A percentile compares a stretch with the other conserved stretches of the same genome.
Conservation (phyloP, 2,888 invertebrate species). For the Yponomeuta malinellus region DNA sequence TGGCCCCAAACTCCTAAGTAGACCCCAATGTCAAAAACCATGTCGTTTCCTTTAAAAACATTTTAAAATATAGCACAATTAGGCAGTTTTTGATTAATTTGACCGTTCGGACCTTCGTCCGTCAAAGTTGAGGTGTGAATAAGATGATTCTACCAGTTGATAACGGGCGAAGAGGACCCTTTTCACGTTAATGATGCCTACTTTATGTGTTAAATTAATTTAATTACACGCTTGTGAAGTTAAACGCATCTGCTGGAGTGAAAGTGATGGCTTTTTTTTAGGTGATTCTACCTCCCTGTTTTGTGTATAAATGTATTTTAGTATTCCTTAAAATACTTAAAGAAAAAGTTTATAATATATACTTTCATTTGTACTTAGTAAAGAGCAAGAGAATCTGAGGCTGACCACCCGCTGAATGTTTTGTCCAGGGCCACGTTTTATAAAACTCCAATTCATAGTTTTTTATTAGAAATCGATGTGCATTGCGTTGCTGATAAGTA, state of each 20-base stretch:
- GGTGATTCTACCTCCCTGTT: neutral
- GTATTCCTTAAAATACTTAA: too few relatives aligned
- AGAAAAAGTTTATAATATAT: too few relatives aligned
- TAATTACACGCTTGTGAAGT: constrained; percentile 50
- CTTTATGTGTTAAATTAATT: constrained; percentile 64
- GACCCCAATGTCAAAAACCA: constrained; percentile 29
- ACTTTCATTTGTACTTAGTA: too few relatives aligned
- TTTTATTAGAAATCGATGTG: too few relatives aligned
- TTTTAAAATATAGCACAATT: constrained; percentile 64
- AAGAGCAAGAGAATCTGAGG: too few relatives aligned
- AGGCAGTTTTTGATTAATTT: constrained; percentile 56
- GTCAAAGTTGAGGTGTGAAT: constrained; percentile 56
- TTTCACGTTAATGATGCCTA: constrained; percentile 66
- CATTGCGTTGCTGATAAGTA: too few relatives aligned
- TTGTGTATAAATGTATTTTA: too few relatives aligned
- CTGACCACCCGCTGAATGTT: too few relatives aligned
- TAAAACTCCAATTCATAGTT: too few relatives aligned
- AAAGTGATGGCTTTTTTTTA: neutral
- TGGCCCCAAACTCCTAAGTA: neutral
- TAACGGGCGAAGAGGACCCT: constrained; percentile 63
- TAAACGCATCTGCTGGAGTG: constrained; percentile 14
- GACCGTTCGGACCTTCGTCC: constrained; percentile 23
- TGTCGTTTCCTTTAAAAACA: constrained; percentile 62
- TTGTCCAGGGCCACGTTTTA: too few relatives aligned
- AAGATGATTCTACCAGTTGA: constrained; percentile 69